Evolutionary conservation across 2,113 vertebrate species (phyloP).

Genomic region (Rhabdornis inornatus): DNA sequence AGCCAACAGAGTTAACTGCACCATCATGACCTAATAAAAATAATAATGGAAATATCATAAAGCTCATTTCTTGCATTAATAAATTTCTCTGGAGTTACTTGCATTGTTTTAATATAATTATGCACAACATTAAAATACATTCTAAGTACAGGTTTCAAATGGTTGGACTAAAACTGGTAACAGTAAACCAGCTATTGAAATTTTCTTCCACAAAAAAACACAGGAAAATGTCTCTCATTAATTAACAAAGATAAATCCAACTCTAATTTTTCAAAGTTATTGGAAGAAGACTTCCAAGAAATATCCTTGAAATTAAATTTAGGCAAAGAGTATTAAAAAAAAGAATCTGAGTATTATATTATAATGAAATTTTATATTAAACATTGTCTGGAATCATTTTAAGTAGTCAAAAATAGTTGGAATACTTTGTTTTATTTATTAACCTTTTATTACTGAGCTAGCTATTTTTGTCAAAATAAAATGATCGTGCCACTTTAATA

Average conservation of each 20-base stretch:
- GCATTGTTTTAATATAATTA: background rate
- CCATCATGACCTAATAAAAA: slow-evolving; percentile 81
- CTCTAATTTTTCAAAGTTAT: background rate
- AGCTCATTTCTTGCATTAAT: background rate
- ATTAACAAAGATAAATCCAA: background rate
- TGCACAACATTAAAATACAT: background rate
- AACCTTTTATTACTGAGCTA: background rate
- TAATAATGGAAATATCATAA: background rate
- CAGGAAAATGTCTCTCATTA: background rate
- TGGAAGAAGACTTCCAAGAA: background rate
- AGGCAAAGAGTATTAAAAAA: background rate
- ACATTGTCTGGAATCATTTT: background rate
- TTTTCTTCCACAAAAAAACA: background rate
- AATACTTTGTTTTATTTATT: background rate
- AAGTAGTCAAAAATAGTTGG: background rate
- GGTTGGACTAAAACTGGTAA: background rate
- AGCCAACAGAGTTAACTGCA: slow-evolving; percentile 77
- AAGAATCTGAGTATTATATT: background rate
- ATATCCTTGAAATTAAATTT: background rate
- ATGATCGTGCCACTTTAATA: background rate
- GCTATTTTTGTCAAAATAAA: background rate
- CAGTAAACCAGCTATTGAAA: background rate
- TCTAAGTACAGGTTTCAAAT: background rate
- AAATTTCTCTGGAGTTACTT: background rate
- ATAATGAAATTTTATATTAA: background rate